Conservation (phyloP, 2,888 invertebrate genomes). For the Chrysodeixis includens region DNA sequence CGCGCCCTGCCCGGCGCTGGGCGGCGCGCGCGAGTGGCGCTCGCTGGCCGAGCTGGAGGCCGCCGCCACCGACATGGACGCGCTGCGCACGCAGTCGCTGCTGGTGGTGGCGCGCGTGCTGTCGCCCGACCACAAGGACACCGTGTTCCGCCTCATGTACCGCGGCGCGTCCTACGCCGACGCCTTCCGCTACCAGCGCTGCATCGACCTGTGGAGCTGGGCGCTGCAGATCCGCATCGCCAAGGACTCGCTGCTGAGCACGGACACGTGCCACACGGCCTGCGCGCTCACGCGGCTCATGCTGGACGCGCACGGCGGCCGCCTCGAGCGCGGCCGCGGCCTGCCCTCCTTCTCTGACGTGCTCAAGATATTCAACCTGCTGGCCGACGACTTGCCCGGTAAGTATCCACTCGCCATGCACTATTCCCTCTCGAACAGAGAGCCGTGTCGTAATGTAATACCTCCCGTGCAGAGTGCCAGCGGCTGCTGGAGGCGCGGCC, state of each 20-base stretch:
- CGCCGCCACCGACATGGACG: slow-evolving; percentile 94
- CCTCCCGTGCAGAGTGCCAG: slow-evolving; percentile 79
- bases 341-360: slow-evolving; percentile 91
- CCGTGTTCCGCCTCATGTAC: slow-evolving; percentile 93
- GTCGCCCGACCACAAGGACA: slow-evolving; percentile 96
- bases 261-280: slow-evolving; percentile 94
- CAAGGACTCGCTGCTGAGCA: slow-evolving; percentile 92
- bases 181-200: slow-evolving; percentile 93
- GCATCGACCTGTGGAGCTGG: slow-evolving; percentile 96
- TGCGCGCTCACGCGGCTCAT: slow-evolving; percentile 95
- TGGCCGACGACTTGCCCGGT: slow-evolving; percentile 83
- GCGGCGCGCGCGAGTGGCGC: slow-evolving; percentile 93
- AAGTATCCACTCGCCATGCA: too few relatives aligned
- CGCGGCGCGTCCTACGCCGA: slow-evolving; percentile 93
- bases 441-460: too few relatives aligned
- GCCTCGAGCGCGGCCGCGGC: slow-evolving; percentile 82
- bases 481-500: slow-evolving; percentile 91
- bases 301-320: slow-evolving; percentile 92
- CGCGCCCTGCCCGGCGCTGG: slow-evolving; percentile 83
- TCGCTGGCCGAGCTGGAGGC: slow-evolving; percentile 92
- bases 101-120: slow-evolving; percentile 96
- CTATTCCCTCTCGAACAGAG: too few relatives aligned
- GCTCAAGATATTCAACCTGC: slow-evolving; percentile 90
- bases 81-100: slow-evolving; percentile 95
- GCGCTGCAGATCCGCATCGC: slow-evolving; percentile 94